phyloP scores from a whole-genome alignment of 2,797 vertebrate genomes.

The Naso thynnoides region DNA sequence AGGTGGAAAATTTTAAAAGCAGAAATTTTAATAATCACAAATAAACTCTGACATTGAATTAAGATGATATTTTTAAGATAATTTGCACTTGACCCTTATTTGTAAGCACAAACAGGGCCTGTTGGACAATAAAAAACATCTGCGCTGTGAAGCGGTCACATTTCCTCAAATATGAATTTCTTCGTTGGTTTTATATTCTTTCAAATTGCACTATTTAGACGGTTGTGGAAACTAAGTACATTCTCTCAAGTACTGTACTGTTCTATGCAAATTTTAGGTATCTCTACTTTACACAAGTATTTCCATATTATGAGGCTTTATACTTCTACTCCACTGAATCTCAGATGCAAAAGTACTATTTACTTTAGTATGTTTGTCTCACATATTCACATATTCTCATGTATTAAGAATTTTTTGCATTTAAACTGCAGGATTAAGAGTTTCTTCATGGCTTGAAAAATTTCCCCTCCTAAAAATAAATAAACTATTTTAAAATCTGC shows the following conservation, averaged over 20 bases:
- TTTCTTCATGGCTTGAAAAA: neutral
- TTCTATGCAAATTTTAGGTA: no score
- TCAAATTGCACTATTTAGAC: neutral
- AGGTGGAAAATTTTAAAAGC: neutral
- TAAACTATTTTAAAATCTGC: neutral
- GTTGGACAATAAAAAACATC: neutral
- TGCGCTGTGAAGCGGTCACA: neutral
- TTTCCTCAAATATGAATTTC: neutral
- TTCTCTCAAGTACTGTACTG: no score
- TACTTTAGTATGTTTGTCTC: no score
- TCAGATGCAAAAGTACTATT: no score
- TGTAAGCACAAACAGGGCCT: neutral
- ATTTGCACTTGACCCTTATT: neutral
- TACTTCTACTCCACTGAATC: no score
- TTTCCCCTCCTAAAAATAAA: neutral
- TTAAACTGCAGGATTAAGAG: neutral
- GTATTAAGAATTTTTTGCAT: neutral
- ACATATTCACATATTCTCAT: no score
- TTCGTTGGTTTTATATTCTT: neutral
- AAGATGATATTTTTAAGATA: neutral
- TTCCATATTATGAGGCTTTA: no score
- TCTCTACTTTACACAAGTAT: no score
- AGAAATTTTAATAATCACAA: neutral
- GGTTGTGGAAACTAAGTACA: neutral
- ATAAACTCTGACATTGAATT: neutral